Conservation (phyloP, 2,797 vertebrate genomes). For the Squalus acanthias region DNA sequence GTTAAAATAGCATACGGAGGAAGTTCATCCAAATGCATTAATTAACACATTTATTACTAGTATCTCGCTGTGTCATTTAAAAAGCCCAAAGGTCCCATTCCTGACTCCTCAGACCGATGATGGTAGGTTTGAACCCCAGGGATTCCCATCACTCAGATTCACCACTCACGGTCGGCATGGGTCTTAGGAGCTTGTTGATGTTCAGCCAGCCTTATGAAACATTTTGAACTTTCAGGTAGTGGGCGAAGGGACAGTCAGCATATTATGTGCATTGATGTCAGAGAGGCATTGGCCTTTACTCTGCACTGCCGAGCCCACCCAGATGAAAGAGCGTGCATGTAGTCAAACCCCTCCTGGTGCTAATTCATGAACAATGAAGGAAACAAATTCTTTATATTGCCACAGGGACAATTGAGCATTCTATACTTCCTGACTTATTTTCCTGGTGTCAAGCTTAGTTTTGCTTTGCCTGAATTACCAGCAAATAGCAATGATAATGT, state of each 20-base stretch:
- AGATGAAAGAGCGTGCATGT: not conserved
- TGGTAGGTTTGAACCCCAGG: not conserved
- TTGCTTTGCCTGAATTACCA: constrained; percentile 14
- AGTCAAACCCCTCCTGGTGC: not conserved
- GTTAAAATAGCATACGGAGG: not conserved
- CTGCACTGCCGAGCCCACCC: constrained; percentile 8
- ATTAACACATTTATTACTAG: not conserved
- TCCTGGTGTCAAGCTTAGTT: constrained; percentile 21
- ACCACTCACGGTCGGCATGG: not conserved
- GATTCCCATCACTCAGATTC: not conserved
- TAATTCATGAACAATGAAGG: constrained; percentile 27
- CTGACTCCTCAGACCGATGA: not conserved
- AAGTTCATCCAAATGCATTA: not conserved
- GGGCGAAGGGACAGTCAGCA: not conserved
- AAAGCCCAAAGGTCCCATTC: not conserved
- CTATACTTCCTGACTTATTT: constrained; percentile 28
- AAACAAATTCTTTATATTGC: constrained; percentile 32
- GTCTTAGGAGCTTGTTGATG: not conserved
- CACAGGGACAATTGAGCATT: constrained; percentile 27
- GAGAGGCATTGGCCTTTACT: not conserved
- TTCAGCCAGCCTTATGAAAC: not conserved
- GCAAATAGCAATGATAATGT: constrained; percentile 27
- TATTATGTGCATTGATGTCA: not conserved
- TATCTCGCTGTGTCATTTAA: not conserved
- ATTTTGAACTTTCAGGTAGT: not conserved